phyloP scores from a whole-genome alignment of 2,113 vertebrate species.

The Oreocharis arfaki region DNA sequence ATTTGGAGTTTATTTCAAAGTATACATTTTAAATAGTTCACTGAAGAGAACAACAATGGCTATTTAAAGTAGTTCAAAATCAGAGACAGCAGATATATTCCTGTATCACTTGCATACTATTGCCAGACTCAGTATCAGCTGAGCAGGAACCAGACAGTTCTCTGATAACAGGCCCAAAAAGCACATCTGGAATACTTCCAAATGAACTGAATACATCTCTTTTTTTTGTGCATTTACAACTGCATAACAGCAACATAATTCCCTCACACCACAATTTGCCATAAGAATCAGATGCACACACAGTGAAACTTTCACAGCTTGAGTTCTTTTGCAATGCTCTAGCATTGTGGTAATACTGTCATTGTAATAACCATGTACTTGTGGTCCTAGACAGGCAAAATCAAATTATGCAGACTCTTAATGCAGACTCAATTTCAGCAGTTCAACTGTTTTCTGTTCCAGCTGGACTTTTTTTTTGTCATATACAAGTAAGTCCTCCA shows the following conservation, averaged over 20 bases:
- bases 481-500: neutral
- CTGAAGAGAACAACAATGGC: neutral
- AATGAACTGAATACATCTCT: neutral
- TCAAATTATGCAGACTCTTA: neutral
- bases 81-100: neutral
- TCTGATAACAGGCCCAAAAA: neutral
- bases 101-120: neutral
- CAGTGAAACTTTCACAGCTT: neutral
- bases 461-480: neutral
- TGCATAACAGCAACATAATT: neutral
- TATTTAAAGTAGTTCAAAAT: neutral
- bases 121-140: neutral
- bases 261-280: neutral
- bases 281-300: neutral
- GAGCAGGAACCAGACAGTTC: neutral
- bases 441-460: neutral
- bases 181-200: neutral
- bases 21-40: neutral
- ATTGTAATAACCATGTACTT: neutral
- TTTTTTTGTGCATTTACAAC: neutral
- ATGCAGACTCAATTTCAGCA: neutral
- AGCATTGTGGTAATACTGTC: neutral
- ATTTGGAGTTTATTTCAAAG: neutral
- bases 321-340: neutral
- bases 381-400: neutral